A percentile compares a stretch with the other conserved stretches of the same genome.
These are phyloP conservation scores for Arnoldichthys spilopterus DNA, from an alignment of 2,797 vertebrate genomes.

Conservation along the genomic window DNA sequence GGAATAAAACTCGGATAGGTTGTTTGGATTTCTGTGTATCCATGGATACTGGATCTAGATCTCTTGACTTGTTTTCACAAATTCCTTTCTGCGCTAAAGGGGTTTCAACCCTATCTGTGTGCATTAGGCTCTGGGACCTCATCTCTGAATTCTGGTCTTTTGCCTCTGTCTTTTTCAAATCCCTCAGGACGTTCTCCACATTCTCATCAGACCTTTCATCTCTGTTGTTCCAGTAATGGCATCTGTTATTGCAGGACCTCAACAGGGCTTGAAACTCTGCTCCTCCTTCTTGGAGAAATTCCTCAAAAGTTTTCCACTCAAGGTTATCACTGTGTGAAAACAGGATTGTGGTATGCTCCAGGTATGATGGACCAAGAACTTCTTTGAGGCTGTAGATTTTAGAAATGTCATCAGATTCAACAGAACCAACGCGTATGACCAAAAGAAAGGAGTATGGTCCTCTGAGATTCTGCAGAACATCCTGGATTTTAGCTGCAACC, in stretches of 20 bases:
- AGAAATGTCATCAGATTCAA: constrained; percentile 8
- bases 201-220: background rate
- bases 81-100: background rate
- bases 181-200: constrained; percentile 22
- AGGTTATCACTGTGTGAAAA: constrained; percentile 44
- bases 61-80: background rate
- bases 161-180: constrained; percentile 33
- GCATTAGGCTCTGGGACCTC: background rate
- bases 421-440: constrained; percentile 28
- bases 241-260: background rate
- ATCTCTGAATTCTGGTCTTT: background rate
- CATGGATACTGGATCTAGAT: background rate
- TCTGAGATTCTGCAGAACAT: background rate
- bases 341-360: constrained; percentile 34
- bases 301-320: constrained; percentile 10
- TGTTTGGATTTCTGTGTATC: background rate
- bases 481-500: background rate
- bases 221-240: constrained; percentile 36
- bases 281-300: constrained; percentile 13
- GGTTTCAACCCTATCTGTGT: background rate
- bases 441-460: constrained; percentile 36
- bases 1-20: constrained; percentile 24
- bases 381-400: background rate
- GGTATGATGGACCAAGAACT: background rate
- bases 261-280: constrained; percentile 17